Base-by-base conservation (phyloP, 2,888 invertebrate species). In the Neelides folsomi region DNA sequence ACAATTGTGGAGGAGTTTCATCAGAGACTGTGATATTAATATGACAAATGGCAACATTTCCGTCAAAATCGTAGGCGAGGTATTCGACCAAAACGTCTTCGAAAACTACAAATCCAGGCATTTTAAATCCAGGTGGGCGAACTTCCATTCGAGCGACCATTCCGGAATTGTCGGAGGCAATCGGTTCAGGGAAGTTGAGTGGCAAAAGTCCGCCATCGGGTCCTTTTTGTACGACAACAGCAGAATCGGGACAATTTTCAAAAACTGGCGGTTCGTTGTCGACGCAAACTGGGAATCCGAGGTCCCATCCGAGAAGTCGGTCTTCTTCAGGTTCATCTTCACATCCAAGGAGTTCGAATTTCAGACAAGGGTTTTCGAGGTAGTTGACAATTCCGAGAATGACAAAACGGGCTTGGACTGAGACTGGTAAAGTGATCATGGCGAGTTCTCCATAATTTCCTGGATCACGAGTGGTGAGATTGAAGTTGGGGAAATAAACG, bases 231-330 rank as follows among this genome's bases (percentile, higher is more conserved):
- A 93, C 90, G 20, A 87, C 76, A 47, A 94, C 84, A 8, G 93
- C 89, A 67, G 89, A 86, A 66, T 86, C 86, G 5, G 94, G 95
- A 66, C 94, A 95, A 68, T 94, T 93, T 71, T 88, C 86, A 79
- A 95, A 95, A 8, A 88, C 84, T 20, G 94, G 95, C 3, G 94
- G 93, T 67, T 94, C 94, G 66, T 92, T 90, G 70, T 95, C 88
- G 64, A 92, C 90, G 71, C 92, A 93, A 0, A 90, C 86, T 1
- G 92, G 92, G 70, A 86, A 90, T 56, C 89, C 90, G 63, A 89
- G 87, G 69, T 92, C 89, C 67, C 88, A 93, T 52, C 92, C 92
- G 38, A 92, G 72, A n/a, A 89, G 71, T 2, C 88, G 86, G 65
- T 88, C 86, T 20, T 75, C 73, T 47, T 78, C 77, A 0, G 88